Percentiles rank a stretch among this genome's conserved stretches.
Conservation (phyloP, 2,797 vertebrate species). For the Selene dorsalis region DNA sequence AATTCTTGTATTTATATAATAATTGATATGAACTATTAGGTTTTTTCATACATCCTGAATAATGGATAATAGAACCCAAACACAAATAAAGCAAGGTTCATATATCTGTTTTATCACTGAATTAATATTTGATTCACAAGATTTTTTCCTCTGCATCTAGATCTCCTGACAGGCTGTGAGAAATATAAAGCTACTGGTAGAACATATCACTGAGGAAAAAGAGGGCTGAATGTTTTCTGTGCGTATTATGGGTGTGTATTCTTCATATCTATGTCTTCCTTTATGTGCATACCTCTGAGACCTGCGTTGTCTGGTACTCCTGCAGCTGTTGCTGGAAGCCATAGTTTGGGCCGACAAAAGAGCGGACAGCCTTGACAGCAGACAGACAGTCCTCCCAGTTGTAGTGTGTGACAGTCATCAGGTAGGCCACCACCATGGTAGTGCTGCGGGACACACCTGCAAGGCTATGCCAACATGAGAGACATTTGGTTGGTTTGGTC, state of each 20-base stretch:
- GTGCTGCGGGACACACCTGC: conserved; percentile 92
- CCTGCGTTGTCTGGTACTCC: conserved; percentile 87
- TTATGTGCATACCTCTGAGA: conserved; percentile 85
- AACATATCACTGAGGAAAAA: not conserved
- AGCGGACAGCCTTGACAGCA: conserved; percentile 86
- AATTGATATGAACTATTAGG: not conserved
- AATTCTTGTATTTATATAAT: not conserved
- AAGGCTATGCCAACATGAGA: conserved; percentile 79
- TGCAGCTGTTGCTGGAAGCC: conserved; percentile 93
- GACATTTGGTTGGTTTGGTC: not conserved
- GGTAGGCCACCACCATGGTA: conserved; percentile 90
- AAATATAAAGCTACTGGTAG: not conserved
- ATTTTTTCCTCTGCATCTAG: not conserved
- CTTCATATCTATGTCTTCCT: conserved; percentile 3
- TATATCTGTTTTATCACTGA: not conserved
- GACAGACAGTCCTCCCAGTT: conserved; percentile 89
- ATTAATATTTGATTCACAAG: not conserved
- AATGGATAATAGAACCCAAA: not conserved
- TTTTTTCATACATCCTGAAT: not conserved
- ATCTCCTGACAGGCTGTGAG: not conserved
- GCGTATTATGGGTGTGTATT: not conserved
- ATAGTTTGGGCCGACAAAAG: conserved; percentile 89
- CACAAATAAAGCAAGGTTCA: not conserved
- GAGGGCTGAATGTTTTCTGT: not conserved
- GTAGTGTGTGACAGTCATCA: conserved; percentile 90